Percentiles rank a stretch among this genome's conserved stretches.
Evolutionary conservation across 2,797 vertebrate species (phyloP).

Genomic region (Cercopithecus petaurista): DNA sequence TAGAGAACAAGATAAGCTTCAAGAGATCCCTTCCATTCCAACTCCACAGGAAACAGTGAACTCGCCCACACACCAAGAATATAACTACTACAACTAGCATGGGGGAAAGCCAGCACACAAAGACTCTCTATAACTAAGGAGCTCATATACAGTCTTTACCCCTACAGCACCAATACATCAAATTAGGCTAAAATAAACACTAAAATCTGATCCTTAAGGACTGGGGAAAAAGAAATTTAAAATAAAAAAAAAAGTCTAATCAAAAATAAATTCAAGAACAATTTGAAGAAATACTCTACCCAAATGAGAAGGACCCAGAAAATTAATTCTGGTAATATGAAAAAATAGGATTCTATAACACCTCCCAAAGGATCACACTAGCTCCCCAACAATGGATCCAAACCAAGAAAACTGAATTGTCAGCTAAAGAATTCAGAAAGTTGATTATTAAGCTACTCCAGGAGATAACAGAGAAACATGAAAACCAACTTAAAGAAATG

Average conservation of each 20-base stretch:
- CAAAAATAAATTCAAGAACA: not conserved
- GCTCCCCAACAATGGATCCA: no score
- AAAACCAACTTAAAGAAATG: no score
- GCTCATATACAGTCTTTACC: not conserved
- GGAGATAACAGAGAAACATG: no score
- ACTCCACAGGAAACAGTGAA: not conserved
- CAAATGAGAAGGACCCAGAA: not conserved
- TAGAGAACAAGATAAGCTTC: not conserved
- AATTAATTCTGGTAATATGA: not conserved
- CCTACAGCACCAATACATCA: not conserved
- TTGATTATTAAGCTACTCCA: no score
- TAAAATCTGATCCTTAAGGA: not conserved
- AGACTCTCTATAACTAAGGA: not conserved
- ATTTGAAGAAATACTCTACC: not conserved
- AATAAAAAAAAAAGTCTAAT: not conserved
- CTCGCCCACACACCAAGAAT: not conserved
- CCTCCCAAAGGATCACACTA: no score
- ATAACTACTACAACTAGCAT: not conserved
- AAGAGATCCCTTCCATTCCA: not conserved
- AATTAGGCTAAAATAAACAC: not conserved
- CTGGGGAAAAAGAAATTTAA: not conserved
- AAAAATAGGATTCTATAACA: not conserved
- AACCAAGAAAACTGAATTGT: no score
- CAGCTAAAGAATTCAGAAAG: no score
- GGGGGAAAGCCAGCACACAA: not conserved